These are phyloP conservation scores for Drosophila aldrichi DNA, from an alignment of 2,888 invertebrate species.

Conservation along the genomic window DNA sequence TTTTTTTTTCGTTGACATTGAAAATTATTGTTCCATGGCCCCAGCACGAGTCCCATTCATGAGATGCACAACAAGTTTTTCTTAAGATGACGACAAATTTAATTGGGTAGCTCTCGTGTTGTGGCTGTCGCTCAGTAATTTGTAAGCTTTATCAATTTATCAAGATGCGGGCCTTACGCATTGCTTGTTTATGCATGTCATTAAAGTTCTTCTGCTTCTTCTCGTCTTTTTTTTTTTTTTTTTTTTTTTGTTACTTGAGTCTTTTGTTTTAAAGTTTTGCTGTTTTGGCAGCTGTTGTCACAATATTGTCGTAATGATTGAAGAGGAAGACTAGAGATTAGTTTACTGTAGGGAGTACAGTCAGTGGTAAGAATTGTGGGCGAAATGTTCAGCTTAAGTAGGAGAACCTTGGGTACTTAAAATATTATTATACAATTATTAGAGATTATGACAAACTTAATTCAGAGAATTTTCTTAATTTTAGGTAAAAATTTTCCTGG, in stretches of 20 bases:
- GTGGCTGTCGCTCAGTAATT: slow-evolving; percentile 56
- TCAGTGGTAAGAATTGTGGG: background rate
- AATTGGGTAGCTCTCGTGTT: slow-evolving; percentile 57
- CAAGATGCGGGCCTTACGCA: slow-evolving; percentile 56
- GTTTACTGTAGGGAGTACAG: background rate
- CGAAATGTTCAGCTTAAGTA: background rate
- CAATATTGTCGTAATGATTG: slow-evolving; percentile 45
- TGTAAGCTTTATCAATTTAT: slow-evolving; percentile 76
- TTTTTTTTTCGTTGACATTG: slow-evolving; percentile 45
- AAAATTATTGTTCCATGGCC: slow-evolving; percentile 49
- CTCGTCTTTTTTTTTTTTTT: background rate
- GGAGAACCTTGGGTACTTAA: background rate
- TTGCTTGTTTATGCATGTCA: slow-evolving; percentile 65
- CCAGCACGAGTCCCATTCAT: slow-evolving; percentile 52
- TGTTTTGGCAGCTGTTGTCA: slow-evolving; percentile 71
- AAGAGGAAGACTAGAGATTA: background rate
- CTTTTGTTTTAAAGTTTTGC: slow-evolving; percentile 33
- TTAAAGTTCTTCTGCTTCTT: slow-evolving; percentile 36
- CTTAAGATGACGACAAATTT: slow-evolving; percentile 52
- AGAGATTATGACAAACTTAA: no score
- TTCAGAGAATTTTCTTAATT: background rate
- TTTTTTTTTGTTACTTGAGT: slow-evolving; percentile 4
- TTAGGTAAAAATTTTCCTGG: background rate
- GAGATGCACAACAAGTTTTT: slow-evolving; percentile 74
- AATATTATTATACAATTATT: background rate